Evolutionary conservation across 2,797 vertebrate genomes (phyloP), one percentile per base, ranked within the genome.

Genomic region (Melopsittacus undulatus): DNA sequence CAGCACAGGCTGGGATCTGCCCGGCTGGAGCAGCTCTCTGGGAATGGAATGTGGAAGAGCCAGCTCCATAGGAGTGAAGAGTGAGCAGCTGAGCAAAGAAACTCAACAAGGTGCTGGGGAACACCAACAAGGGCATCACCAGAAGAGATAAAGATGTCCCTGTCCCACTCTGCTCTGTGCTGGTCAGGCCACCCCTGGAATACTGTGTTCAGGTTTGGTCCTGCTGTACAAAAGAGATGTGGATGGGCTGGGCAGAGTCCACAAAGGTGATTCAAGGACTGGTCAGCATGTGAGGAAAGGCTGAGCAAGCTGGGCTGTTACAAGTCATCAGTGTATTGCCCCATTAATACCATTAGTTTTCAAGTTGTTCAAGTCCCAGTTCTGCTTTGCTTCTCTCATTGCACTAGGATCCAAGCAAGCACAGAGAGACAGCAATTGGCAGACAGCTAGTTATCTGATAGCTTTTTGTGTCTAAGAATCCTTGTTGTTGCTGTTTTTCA

Each of bases 361-460:
- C 11, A 42, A 19, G 34, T 15, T 67, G 22, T 27, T 66, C 38
- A 78, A 54, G 54, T 51, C 24, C 9, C 48, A 62, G 19, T 17
- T 79, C 49, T 84, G 46, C 19, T 82, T 68, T 62, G 49, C 5
- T 63, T 34, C 19, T 54, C 27, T 62, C 21, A 9, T 14, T 46
- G 79, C 26, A 23, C 4, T 13, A 66, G 24, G 54, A 80, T 30
- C 38, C 72, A 59, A 85, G 32, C 22, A 46, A 85, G 62, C 24
- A 34, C 54, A 63, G 49, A 56, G 23, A 63, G 4, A 40, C 54
- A 90, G 26, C 0, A 17, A 9, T 0, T 23, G 19, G 32, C 30
- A 83, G 63, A 34, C 5, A 26, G 20, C 3, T 74, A 21, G n/a
- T 36, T 67, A 38, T n/a, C 61, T n/a, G 9, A 14, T 11, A 45